Percentiles rank a stretch among this genome's conserved stretches.
These are phyloP conservation scores for Harpalus rubripes DNA, from an alignment of 2,888 invertebrate species.

Conservation along the genomic window DNA sequence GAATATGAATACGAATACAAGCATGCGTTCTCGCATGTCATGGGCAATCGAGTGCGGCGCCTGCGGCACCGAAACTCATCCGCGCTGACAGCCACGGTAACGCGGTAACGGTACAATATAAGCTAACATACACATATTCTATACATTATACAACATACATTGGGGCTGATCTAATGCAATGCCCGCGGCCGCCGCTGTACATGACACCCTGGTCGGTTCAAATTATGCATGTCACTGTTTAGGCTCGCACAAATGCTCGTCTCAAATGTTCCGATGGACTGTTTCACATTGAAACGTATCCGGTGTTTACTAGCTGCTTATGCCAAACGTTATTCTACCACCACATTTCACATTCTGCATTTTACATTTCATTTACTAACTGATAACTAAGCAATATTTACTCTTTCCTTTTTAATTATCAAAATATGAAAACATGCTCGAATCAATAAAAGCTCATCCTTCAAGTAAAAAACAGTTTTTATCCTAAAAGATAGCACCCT, in stretches of 20 bases:
- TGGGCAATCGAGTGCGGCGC: conserved; percentile 61
- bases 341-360: not conserved
- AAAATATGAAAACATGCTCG: no score
- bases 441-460: no score
- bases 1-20: not conserved
- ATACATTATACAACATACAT: not conserved
- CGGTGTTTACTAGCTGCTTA: not conserved
- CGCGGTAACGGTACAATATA: not conserved
- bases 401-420: no score
- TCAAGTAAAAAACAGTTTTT: no score
- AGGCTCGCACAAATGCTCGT: conserved; percentile 50
- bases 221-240: conserved; percentile 65
- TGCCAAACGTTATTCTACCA: no score
- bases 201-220: conserved; percentile 62
- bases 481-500: no score
- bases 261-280: not conserved
- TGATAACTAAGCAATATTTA: no score
- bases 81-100: conserved; percentile 55
- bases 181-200: conserved; percentile 58
- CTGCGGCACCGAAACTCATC: conserved; percentile 60
- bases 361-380: not conserved
- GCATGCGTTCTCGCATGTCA: conserved; percentile 62
- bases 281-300: no score
- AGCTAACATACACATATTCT: conserved; percentile 30
- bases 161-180: conserved; percentile 40